These are phyloP conservation scores for Saxidomus purpurata DNA, from an alignment of 1,140 invertebrate genomes.

Conservation along the genomic window DNA sequence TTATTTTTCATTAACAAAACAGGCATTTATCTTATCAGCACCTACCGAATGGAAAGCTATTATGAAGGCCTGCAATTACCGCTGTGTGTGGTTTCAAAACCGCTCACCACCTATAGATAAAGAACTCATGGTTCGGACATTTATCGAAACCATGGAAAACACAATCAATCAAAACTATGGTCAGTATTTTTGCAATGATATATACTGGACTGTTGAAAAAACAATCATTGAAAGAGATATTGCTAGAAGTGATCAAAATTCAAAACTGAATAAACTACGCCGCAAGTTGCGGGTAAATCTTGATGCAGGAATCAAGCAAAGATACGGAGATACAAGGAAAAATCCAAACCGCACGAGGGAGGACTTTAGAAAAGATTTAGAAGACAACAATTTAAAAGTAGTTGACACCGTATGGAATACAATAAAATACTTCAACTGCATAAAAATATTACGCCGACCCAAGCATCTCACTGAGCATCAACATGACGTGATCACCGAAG, in stretches of 20 bases:
- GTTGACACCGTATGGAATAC: constrained; percentile 61
- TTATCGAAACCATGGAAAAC: constrained; percentile 61
- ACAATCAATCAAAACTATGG: constrained; percentile 59
- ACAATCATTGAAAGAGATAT: constrained; percentile 59
- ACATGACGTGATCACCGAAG: constrained; percentile 26
- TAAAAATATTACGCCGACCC: constrained; percentile 54
- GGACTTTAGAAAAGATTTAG: constrained; percentile 51
- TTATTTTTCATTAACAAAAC: constrained; percentile 67
- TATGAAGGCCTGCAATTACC: constrained; percentile 63
- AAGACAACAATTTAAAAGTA: constrained; percentile 54
- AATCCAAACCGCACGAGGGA: constrained; percentile 39
- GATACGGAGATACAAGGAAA: constrained; percentile 62
- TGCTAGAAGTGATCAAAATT: constrained; percentile 38
- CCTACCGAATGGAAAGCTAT: constrained; percentile 63
- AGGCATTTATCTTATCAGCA: constrained; percentile 63
- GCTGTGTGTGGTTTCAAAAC: constrained; percentile 65
- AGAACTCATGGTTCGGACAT: constrained; percentile 65
- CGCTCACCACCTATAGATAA: constrained; percentile 56
- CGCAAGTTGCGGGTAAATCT: constrained; percentile 56
- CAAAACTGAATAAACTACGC: constrained; percentile 45
- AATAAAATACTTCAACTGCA: constrained; percentile 62
- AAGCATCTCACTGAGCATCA: constrained; percentile 53
- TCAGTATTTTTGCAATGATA: constrained; percentile 63
- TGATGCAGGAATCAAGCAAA: constrained; percentile 45
- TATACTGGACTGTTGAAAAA: constrained; percentile 63